Evolutionary conservation across 92 coral and sea anemone species (phyloP), one percentile per base, ranked within the genome.

Genomic region (Phymanthus crucifer): DNA sequence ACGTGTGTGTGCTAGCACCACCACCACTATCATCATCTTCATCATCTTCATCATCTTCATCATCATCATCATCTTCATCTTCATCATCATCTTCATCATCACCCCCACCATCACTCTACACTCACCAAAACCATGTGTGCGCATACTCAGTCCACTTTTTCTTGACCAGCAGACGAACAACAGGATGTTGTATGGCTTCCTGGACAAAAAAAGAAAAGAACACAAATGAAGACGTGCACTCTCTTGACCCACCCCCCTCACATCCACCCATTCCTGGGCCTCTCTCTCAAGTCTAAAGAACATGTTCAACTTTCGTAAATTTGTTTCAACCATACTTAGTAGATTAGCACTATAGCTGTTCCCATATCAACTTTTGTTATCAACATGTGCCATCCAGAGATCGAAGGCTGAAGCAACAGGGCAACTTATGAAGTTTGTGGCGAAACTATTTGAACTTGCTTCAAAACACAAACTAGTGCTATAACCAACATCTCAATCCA

Each of bases 131-230:
- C 93, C 92, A 90, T 56, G 83, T 84, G 77, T 82, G 92, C 27
- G 92, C 97, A 74, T 85, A 93, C 23, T 78, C 72, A 12, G 72
- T 89, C 94, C 97, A 93, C 78, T 93, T 93, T 76, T 77, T 87
- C 88, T 83, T 88, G 17, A 93, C 94, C 23, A 93, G 79, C 70
- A 87, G 72, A 32, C 97, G 85, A 23, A 90, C 78, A 13, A 93
- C 97, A 35, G 97, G 97, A 73, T 93, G 97, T 65, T 87, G 94
- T 27, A 93, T 90, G 10, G 97, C 92, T 73, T 89, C 92, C 97
- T 93, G 64, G 64, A 54, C 66, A 11, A 24, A 1, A 74, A 48
- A 29, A 29, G 12, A 40, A 45, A 7, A 43, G 5, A 33, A 9
- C 26, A 27, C 2, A 35, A 71, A 37, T 14, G 9, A 14, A 71